These are phyloP conservation scores for Heliocidaris tuberculata DNA, from an alignment of 35 echinoderm and acorn worm genomes.

Conservation along the genomic window DNA sequence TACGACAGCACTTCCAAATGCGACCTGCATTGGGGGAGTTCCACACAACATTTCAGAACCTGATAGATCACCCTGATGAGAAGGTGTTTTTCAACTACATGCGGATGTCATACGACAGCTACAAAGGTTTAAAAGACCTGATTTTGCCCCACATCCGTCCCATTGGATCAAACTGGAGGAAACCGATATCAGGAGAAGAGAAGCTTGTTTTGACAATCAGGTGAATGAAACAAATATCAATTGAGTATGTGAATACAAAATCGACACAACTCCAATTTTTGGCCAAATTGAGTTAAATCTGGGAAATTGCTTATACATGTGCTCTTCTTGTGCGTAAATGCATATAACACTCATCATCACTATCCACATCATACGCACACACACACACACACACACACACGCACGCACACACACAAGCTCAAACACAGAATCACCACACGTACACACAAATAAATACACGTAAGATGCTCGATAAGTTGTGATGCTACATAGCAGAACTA, in stretches of 20 bases:
- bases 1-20: conserved; percentile 51
- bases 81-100: conserved; percentile 64
- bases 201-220: conserved; percentile 61
- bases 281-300: conserved; percentile 45
- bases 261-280: conserved; percentile 26
- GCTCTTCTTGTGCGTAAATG: conserved; percentile 26
- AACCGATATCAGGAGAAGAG: conserved; percentile 64
- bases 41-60: conserved; percentile 49
- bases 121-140: conserved; percentile 52
- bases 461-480: neutral
- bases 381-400: conserved; percentile 15
- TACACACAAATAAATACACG: conserved; percentile 18
- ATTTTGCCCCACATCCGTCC: conserved; percentile 55
- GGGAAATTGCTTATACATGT: neutral
- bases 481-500: too few species aligned
- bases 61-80: conserved; percentile 56
- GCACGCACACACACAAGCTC: conserved; percentile 10
- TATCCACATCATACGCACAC: conserved; percentile 13
- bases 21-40: conserved; percentile 50
- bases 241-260: conserved; percentile 35
- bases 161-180: conserved; percentile 60
- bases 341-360: conserved; percentile 55
- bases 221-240: conserved; percentile 49
- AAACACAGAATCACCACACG: neutral
- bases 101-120: conserved; percentile 61